These are phyloP conservation scores for Trichomalopsis sarcophagae DNA, from an alignment of 1,140 invertebrate genomes.

Conservation along the genomic window DNA sequence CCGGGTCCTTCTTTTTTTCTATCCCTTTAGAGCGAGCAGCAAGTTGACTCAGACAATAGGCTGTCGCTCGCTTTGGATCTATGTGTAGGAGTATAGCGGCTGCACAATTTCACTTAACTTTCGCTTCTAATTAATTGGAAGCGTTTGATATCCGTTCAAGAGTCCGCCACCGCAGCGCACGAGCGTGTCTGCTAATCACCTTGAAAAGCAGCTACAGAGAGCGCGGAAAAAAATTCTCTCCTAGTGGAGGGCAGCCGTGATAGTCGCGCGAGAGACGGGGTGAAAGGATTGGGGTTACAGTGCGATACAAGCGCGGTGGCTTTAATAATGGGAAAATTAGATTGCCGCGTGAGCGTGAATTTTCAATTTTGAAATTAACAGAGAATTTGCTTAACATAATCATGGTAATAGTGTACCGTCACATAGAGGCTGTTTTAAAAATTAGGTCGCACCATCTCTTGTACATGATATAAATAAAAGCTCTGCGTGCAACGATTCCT, in stretches of 20 bases:
- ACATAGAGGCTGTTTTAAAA: no score
- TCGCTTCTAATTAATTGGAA: conserved; percentile 54
- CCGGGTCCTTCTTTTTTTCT: conserved; percentile 1
- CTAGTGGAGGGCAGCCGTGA: background rate
- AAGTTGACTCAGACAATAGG: conserved; percentile 16
- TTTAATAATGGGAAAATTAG: conserved; percentile 16
- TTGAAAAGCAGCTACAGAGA: conserved; percentile 22
- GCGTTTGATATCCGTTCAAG: conserved; percentile 32
- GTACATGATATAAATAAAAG: no score
- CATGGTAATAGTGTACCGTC: no score
- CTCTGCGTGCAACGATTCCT: background rate
- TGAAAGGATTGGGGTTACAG: conserved; percentile 19
- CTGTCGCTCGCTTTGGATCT: background rate
- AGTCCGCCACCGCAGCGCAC: background rate
- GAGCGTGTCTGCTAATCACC: conserved; percentile 34
- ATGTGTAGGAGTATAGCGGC: background rate
- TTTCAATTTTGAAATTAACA: background rate
- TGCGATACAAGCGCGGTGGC: background rate
- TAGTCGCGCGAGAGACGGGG: background rate
- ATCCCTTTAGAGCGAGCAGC: background rate
- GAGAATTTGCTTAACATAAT: no score
- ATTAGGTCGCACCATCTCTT: no score
- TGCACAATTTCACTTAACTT: conserved; percentile 51
- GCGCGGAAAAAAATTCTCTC: background rate
- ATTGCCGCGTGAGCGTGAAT: background rate